Evolutionary conservation across 2,113 vertebrate genomes (phyloP).

Genomic region (Micronisus gabar): DNA sequence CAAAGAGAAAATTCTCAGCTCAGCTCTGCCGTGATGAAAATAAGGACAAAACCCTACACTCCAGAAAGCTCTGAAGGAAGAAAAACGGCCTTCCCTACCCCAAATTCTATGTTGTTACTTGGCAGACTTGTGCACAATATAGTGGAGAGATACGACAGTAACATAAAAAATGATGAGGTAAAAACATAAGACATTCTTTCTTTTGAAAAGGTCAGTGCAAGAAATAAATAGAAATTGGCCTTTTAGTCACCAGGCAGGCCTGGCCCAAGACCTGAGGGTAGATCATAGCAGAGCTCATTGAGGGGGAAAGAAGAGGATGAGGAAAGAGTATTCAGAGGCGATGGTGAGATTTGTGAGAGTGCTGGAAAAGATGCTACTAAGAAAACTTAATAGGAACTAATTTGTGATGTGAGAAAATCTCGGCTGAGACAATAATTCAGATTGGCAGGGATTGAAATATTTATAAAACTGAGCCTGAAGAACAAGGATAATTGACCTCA

Average conservation of each 20-base stretch:
- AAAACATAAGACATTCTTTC: background rate
- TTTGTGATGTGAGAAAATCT: slow-evolving; percentile 21
- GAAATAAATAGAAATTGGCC: background rate
- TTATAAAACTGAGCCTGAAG: slow-evolving; percentile 54
- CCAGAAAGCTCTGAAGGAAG: background rate
- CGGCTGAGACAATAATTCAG: slow-evolving; percentile 46
- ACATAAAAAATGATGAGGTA: background rate
- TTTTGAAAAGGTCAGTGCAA: background rate
- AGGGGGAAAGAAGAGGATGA: background rate
- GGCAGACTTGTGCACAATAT: background rate
- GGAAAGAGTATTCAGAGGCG: background rate
- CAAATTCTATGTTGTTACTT: background rate
- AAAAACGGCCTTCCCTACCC: background rate
- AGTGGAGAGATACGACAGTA: background rate
- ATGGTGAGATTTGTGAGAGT: background rate
- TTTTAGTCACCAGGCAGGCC: background rate
- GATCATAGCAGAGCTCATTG: background rate
- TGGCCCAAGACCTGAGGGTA: background rate
- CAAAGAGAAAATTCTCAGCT: background rate
- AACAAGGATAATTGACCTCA: slow-evolving; percentile 58
- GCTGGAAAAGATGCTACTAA: background rate
- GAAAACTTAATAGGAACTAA: slow-evolving; percentile 21
- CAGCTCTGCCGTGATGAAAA: background rate
- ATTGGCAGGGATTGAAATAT: slow-evolving; percentile 47
- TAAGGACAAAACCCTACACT: background rate